Evolutionary conservation across 1,140 invertebrate species (phyloP), one percentile per base, ranked within the genome.

Genomic region (Pseudomyrmex gracilis): DNA sequence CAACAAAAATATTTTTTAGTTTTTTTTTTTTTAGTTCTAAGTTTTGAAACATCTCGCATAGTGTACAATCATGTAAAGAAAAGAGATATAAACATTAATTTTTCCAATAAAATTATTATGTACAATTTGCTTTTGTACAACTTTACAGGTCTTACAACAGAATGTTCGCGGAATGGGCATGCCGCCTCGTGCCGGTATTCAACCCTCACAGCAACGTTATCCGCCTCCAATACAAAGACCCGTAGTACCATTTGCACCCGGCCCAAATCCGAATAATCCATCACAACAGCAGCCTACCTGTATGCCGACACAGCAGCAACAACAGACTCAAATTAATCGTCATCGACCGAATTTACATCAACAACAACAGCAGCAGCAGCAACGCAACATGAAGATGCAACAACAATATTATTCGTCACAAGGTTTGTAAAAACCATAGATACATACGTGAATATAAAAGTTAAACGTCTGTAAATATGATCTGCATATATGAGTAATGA

Each of bases 221-320:
- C 94, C 94, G 15, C 91, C 93, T 3, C 94, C 94, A 12, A 95
- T 95, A 87, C 94, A 95, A n/a, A 91, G 94, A 85, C 94, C 94
- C 3, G 92, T 93, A 3, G 92, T 94, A 49, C 93, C 94, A 3
- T 94, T 94, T 85, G 91, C 93, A 43, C 93, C 92, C 1, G 93
- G 92, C 85, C 92, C 95, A 83, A 94, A 95, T 88, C 91, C 94
- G 83, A 94, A 95, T 91, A 92, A 94, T 93, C 90, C 93, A 85
- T 89, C 93, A 61, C 94, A 94, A 70, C 94, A 93, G 57, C 92
- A 93, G 63, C 89, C 90, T 82, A 91, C 90, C 57, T 92, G 91
- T 45, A 92, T 92, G 73, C 92, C 93, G 12, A 91, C 91, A 34
- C 94, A 94, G 83, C 93, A 94, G 78, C 94, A 94, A 85, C 92